Conservation (phyloP, 2,113 vertebrate genomes). For the Desmodus rotundus region DNA sequence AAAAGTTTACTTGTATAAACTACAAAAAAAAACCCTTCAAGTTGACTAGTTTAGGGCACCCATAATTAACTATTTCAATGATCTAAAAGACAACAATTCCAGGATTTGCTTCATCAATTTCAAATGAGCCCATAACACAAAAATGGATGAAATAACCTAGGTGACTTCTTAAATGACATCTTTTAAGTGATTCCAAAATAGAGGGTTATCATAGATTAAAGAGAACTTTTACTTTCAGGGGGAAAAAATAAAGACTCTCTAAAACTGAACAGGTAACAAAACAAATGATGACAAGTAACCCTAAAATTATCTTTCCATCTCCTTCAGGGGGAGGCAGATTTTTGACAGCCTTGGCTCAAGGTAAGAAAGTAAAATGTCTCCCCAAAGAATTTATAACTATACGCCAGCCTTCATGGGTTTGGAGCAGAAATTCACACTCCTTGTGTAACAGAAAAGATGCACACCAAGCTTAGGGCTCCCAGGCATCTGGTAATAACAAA, state of each 20-base stretch:
- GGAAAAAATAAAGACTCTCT: not conserved
- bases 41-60: not conserved
- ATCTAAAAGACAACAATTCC: not conserved
- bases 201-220: not conserved
- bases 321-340: not conserved
- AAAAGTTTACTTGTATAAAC: not conserved
- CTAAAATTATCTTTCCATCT: not conserved
- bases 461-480: not conserved
- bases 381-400: not conserved
- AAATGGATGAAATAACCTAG: not conserved
- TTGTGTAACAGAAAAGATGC: not conserved
- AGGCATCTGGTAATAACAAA: not conserved
- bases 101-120: not conserved
- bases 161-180: not conserved
- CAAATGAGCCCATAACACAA: not conserved
- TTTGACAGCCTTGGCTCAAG: not conserved
- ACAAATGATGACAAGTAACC: not conserved
- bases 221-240: not conserved
- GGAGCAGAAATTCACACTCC: not conserved
- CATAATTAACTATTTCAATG: constrained; percentile 5
- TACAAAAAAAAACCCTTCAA: not conserved
- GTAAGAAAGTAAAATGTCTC: not conserved
- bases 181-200: not conserved
- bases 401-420: not conserved
- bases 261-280: not conserved